phyloP scores from a whole-genome alignment of 2,888 invertebrate species.

The Mimachlamys varia region DNA sequence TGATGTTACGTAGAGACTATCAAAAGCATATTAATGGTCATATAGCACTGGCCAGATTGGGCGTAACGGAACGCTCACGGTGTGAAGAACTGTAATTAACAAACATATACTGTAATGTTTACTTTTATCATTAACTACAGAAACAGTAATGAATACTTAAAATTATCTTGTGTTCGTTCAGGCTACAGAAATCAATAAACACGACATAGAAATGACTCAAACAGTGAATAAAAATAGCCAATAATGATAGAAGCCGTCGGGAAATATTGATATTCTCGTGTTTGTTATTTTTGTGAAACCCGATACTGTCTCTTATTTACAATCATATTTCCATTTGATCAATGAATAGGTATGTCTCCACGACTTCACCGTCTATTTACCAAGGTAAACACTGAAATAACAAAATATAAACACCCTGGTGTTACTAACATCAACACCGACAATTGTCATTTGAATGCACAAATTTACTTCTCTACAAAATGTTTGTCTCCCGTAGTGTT shows the following conservation, averaged over 20 bases:
- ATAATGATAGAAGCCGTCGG: not conserved
- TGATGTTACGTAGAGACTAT: not conserved
- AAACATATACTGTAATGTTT: not conserved
- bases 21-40: not conserved
- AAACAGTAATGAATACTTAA: slow-evolving; percentile 3
- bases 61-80: not conserved
- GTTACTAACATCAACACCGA: no score
- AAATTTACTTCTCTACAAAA: no score
- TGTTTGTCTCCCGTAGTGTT: no score
- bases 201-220: not conserved
- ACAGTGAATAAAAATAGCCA: not conserved
- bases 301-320: not conserved
- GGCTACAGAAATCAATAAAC: slow-evolving; percentile 6
- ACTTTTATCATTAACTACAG: slow-evolving; percentile 17
- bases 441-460: no score
- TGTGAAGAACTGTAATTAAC: not conserved
- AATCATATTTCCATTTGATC: no score
- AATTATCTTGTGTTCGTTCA: not conserved
- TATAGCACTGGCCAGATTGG: not conserved
- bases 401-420: no score
- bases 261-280: not conserved
- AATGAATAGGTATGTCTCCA: not conserved
- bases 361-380: not conserved
- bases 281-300: not conserved
- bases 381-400: no score